Conservation (phyloP, 2,888 invertebrate genomes). For the Diarsia dahlii region DNA sequence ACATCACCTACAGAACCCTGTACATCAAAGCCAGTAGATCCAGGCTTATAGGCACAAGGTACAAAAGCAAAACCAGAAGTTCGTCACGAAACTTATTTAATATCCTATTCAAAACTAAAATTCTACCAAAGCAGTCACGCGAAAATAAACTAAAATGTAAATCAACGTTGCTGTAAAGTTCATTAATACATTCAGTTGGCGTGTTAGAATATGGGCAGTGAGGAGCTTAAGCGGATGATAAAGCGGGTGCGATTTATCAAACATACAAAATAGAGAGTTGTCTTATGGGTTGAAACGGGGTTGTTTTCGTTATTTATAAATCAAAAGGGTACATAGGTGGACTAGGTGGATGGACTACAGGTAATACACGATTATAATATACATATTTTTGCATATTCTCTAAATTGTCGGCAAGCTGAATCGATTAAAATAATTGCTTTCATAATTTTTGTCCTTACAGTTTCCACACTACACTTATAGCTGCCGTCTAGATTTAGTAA, state of each 20-base stretch:
- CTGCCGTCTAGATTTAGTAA: background rate
- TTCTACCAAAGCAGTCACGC: conserved; percentile 43
- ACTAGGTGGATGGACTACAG: too few species aligned
- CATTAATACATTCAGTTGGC: conserved; percentile 43
- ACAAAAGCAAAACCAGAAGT: conserved; percentile 26
- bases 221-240: background rate
- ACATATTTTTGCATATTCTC: too few species aligned
- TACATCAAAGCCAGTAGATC: conserved; percentile 17
- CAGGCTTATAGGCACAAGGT: background rate
- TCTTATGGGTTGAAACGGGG: too few species aligned
- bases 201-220: background rate
- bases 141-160: conserved; percentile 58
- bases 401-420: too few species aligned
- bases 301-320: too few species aligned
- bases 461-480: background rate
- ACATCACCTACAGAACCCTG: background rate
- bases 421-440: too few species aligned
- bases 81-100: conserved; percentile 34
- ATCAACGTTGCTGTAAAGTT: conserved; percentile 44
- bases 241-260: background rate
- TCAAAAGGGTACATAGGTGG: too few species aligned
- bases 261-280: too few species aligned
- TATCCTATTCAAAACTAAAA: conserved; percentile 50
- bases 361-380: too few species aligned
- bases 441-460: background rate